phyloP scores from a whole-genome alignment of 1,140 invertebrate species.

The Drosophila arawakana region DNA sequence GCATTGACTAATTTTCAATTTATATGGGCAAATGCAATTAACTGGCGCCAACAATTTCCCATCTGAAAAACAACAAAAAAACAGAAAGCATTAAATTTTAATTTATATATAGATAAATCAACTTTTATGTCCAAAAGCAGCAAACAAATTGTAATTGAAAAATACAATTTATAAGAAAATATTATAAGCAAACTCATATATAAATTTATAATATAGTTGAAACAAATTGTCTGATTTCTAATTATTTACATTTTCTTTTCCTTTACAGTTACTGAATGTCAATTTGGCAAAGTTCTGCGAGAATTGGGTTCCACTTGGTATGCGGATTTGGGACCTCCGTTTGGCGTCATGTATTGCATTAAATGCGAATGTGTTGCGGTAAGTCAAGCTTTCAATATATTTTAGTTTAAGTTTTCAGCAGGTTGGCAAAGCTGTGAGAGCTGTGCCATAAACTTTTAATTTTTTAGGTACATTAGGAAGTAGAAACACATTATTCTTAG shows the following conservation, averaged over 20 bases:
- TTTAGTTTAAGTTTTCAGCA: neutral
- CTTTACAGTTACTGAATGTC: constrained; percentile 91
- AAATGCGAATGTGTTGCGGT: constrained; percentile 96
- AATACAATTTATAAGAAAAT: constrained; percentile 11
- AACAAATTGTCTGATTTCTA: constrained; percentile 4
- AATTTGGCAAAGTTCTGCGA: constrained; percentile 93
- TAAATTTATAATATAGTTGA: neutral
- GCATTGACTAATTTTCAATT: constrained; percentile 45
- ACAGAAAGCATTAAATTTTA: constrained; percentile 11
- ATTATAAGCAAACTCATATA: neutral
- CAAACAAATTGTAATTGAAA: constrained; percentile 43
- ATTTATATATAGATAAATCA: constrained; percentile 33
- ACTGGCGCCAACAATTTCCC: constrained; percentile 39
- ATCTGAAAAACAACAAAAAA: constrained; percentile 19
- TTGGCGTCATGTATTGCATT: constrained; percentile 96
- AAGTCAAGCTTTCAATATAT: constrained; percentile 84
- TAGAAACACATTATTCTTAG: too few species aligned
- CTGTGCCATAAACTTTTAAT: too few species aligned
- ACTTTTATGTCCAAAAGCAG: constrained; percentile 41
- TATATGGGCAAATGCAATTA: constrained; percentile 55
- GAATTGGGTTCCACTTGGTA: constrained; percentile 95
- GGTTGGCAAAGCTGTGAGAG: too few species aligned
- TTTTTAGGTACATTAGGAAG: too few species aligned
- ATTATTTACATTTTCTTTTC: constrained; percentile 20
- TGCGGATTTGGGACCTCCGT: constrained; percentile 94